Base-by-base conservation (phyloP, 2,888 invertebrate species). In the Heliconius erato region DNA sequence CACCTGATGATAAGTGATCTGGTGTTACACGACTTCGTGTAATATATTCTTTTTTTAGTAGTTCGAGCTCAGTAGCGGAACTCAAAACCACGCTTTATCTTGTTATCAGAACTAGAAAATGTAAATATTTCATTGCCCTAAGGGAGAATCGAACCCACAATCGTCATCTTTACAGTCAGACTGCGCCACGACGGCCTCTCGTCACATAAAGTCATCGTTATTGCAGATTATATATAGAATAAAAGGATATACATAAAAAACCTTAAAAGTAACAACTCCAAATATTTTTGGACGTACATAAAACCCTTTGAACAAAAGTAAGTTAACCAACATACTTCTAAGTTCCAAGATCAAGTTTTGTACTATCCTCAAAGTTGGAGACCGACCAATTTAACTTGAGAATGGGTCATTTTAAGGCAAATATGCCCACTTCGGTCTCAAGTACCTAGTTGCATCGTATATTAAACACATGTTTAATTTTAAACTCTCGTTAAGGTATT, bases 341-440 rank as follows among this genome's bases (percentile, higher is more conserved):
- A 68, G 44, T 44, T 78, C 28, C 49, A 28, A 78, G n/a, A 67
- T 40, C 54, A 80, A 80, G 76, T 80, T 76, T 69, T 35, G 32
- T 76, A 40, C 35, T 35, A 44, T 49, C 16, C 40, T 49, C 59
- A 77, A 83, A 83, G 79, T 83, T 79, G 49, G 65, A 76, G 80
- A 69, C 32, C 74, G 80, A 63, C 80, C 82, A 82, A 84, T 84
- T 79, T 78, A 82, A 84, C 74, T 84, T 82, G 28, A 54, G 63
- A 82, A 80, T 81, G 67, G 67, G 28, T 71, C 63, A 80, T 80
- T 80, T 79, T 80, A 54, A 84, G 67, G 74, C 77, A 79, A 82
- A 83, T 82, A 82, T 82, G 65, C 69, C 69, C 49, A 44, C 71
- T 49, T 12, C 68, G 71, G 67, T 23, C 49, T 40, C 80, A 80